Base-by-base conservation (phyloP, 2,888 invertebrate genomes). In the Temnothorax unifasciatus region DNA sequence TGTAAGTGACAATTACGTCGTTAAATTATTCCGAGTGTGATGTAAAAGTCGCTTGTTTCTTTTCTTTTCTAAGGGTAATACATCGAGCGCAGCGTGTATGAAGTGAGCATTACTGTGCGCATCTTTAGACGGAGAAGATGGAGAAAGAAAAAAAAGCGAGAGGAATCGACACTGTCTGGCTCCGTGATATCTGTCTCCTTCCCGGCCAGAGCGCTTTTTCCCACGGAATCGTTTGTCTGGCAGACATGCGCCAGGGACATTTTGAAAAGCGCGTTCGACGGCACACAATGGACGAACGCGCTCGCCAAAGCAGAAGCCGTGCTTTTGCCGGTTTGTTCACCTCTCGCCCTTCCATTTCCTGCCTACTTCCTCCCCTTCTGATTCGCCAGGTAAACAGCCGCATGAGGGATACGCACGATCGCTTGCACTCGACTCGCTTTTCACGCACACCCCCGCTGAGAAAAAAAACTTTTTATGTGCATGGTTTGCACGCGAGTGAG, bases 201-300 rank as follows among this genome's bases (percentile, higher is more conserved):
- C 38, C 71, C 59, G 18, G 50, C 34, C 25, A 18, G 47, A 38
- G 59, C 79, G 71, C 79, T 76, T 64, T 83, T 85, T 86, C 86
- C 82, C 86, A 86, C 86, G 85, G 54, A 81, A 81, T 83, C 83
- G 83, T 85, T 86, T 86, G 85, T 85, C 79, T 83, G 85, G 54
- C 64, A 71, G 82, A 68, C 85, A 76, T 54, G 86, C 79, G 82
- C 75, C 71, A 57, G 81, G 68, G 64, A 85, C 85, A 77, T 83
- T 84, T 87, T 85, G 61, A 89, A 89, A 87, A 85, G 86, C 77
- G 63, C 85, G 87, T 71, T 89, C 84, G 85, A 76, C 86, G 61
- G 57, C 82, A 68, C 71, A 83, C 81, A 85, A 88, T 82, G 79
- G 59, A 21, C 21, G 79, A 54, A 50, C 64, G 59, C 66, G 63